Base-by-base conservation (phyloP, 2,888 invertebrate species). In the Temnothorax rugatulus region DNA sequence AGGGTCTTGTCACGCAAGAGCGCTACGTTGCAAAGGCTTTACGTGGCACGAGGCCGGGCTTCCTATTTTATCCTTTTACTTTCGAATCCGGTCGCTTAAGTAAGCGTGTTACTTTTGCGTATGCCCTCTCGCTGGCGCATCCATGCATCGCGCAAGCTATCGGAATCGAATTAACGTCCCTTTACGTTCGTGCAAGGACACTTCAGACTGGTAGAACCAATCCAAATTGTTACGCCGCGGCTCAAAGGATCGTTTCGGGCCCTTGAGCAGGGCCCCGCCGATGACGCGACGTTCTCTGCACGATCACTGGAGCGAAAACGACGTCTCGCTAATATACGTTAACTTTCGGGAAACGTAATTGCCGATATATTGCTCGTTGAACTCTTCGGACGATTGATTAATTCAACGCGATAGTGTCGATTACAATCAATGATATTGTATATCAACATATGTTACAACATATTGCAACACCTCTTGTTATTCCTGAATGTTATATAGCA, bases 141-240 rank as follows among this genome's bases (percentile, higher is more conserved):
- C 44, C 47, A 47, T 79, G 69, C 25, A 44, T 79, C 66, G 54
- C 77, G 87, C 79, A 83, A 85, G 74, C 84, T 76, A 84, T 87
- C 34, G 86, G 57, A 84, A 86, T 86, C 88, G 74, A 86, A 84
- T 88, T 86, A 88, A 81, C 47, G 21, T 79, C 47, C 71, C 79
- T 81, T 81, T 81, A 71, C 79, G 47, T 47, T 71, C 47, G 59
- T 59, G 34, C 18, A 59, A 59, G 59, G 59, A 79, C 59, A 79
- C 79, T 79, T 59, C 69, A 79, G 59, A 25, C 54, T 5, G 44
- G 57, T n/a, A 41, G 47, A 61, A 64, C 52, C 79, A 81, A 81
- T 81, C 47, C 69, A 81, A 81, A 81, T 81, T 69, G 69, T 81
- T 77, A 71, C 71, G 47, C 18, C 47, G n/a, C 15, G 59, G 47